These are phyloP conservation scores for Riptortus pedestris DNA, from an alignment of 1,140 invertebrate genomes.

Conservation along the genomic window DNA sequence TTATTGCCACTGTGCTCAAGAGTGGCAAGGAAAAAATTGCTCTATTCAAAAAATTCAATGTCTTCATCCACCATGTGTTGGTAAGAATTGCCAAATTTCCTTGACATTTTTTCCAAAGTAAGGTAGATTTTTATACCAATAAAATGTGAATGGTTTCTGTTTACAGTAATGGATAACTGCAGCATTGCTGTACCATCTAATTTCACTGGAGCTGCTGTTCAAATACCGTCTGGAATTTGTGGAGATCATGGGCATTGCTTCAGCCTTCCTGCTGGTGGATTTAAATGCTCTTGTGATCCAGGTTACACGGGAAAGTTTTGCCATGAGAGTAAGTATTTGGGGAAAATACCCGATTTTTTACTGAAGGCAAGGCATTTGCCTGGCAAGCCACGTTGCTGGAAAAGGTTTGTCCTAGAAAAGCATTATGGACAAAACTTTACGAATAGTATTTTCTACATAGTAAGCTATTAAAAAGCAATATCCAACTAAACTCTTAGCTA, in stretches of 20 bases:
- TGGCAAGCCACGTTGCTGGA: no score
- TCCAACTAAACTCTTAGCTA: no score
- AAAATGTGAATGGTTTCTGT: no score
- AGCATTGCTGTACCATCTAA: constrained; percentile 25
- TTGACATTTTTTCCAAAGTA: no score
- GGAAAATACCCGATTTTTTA: not conserved
- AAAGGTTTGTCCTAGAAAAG: no score
- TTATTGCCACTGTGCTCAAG: constrained; percentile 77
- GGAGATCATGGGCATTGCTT: constrained; percentile 70
- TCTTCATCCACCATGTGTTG: constrained; percentile 47
- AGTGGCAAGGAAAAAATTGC: constrained; percentile 84
- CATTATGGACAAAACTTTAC: no score
- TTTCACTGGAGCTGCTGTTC: constrained; percentile 19
- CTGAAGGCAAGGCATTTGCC: not conserved
- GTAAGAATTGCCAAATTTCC: no score
- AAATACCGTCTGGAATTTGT: constrained; percentile 42
- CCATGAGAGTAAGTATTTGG: constrained; percentile 53
- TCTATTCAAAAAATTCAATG: constrained; percentile 53
- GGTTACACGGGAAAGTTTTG: constrained; percentile 67
- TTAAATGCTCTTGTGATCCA: constrained; percentile 59
- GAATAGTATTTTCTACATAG: no score
- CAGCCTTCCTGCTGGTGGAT: constrained; percentile 48
- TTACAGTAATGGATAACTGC: constrained; percentile 9
- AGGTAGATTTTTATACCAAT: no score
- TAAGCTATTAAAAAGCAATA: no score